Conservation (phyloP, 2,113 vertebrate species). For the Pomatorhinus ruficollis region DNA sequence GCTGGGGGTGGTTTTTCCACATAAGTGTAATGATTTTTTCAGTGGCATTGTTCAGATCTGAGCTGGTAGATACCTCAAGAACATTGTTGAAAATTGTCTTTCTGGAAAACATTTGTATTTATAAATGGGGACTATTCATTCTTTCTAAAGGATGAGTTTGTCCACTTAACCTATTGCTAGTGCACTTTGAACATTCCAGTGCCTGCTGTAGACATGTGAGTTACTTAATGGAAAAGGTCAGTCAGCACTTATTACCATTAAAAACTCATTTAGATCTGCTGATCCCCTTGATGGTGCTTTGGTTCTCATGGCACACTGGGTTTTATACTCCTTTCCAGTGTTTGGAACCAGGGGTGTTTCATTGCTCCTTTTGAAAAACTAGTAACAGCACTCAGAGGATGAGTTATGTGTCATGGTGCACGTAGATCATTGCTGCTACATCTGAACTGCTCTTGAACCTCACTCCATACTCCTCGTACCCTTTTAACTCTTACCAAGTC, state of each 20-base stretch:
- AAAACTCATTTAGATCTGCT: constrained; percentile 19
- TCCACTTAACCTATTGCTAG: neutral
- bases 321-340: neutral
- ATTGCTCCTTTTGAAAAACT: neutral
- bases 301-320: neutral
- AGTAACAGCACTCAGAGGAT: neutral
- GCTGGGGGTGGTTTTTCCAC: neutral
- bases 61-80: neutral
- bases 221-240: constrained; percentile 19
- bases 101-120: neutral
- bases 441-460: neutral
- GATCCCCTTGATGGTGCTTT: neutral
- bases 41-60: neutral
- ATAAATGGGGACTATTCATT: neutral
- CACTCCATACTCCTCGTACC: neutral
- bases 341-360: neutral
- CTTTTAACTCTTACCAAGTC: neutral
- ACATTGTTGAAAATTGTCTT: neutral
- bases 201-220: neutral
- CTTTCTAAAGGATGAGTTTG: neutral
- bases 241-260: constrained; percentile 7
- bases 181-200: neutral
- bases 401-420: neutral
- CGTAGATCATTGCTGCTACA: neutral
- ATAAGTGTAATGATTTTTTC: neutral